A percentile compares a stretch with the other conserved stretches of the same genome.
Evolutionary conservation across 2,888 invertebrate genomes (phyloP).

Genomic region (Venusia cambrica): DNA sequence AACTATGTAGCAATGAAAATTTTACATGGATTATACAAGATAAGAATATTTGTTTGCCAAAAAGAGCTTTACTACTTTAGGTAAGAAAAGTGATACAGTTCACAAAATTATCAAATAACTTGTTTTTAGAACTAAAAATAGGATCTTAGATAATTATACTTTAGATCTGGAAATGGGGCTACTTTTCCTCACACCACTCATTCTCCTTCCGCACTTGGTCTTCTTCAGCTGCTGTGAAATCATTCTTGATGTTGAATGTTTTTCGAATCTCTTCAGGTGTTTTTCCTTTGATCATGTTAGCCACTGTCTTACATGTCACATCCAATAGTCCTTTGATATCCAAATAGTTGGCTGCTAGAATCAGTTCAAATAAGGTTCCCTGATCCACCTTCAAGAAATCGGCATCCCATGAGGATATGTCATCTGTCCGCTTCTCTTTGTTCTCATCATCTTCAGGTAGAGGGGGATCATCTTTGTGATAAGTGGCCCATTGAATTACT

Average conservation of each 20-base stretch:
- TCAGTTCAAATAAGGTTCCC: constrained; percentile 97
- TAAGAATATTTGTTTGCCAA: too few relatives aligned
- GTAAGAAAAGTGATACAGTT: too few relatives aligned
- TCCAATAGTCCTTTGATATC: constrained; percentile 97
- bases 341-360: constrained; percentile 97
- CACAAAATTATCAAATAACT: too few relatives aligned
- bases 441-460: constrained; percentile 98
- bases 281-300: constrained; percentile 99
- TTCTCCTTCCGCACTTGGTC: constrained; percentile 98
- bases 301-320: constrained; percentile 98
- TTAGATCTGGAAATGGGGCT: constrained; percentile 27
- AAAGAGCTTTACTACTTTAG: too few relatives aligned
- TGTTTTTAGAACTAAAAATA: too few relatives aligned
- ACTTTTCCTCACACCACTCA: constrained; percentile 96
- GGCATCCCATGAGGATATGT: constrained; percentile 99
- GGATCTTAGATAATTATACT: too few relatives aligned
- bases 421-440: constrained; percentile 98
- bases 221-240: constrained; percentile 97
- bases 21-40: too few relatives aligned
- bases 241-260: constrained; percentile 98
- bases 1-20: too few relatives aligned
- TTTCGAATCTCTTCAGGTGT: constrained; percentile 98
- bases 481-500: constrained; percentile 95
- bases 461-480: constrained; percentile 97
- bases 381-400: constrained; percentile 99